Base-by-base conservation (phyloP, 2,113 vertebrate genomes). In the Trichechus manatus region DNA sequence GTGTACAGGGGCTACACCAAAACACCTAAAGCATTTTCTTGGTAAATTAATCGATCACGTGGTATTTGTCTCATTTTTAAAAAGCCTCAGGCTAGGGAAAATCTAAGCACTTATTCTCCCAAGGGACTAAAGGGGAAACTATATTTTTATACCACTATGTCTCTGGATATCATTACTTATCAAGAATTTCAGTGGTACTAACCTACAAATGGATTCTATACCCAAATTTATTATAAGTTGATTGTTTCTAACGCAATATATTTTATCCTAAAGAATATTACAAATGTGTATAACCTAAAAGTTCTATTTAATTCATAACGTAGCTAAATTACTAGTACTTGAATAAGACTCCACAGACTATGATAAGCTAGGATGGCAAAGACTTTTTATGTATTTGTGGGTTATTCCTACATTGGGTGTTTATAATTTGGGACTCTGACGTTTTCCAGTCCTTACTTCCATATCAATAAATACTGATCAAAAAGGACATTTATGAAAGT, bases 191-290 rank as follows among this genome's bases (percentile, higher is more conserved):
- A 94, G 39, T 33, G 87, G 33, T 70, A 82, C 17, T 87, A 87
- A 78, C 44, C 29, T 79, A 79, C 63, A 75, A n/a, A 89, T 23
- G 33, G n/a, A 22, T 75, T 91, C 86, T 92, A 8, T 50, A 91
- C 14, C 77, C 27, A 89, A 77, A 84, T 53, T 74, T 88, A 36
- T 61, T 88, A 33, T 61, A 87, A 93, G 42, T 83, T 96, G 59
- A 84, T 78, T 96, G 29, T 94, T 97, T 96, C 63, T 95, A 89
- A 93, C 20, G 88, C 44, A 87, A 8, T 68, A 79, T 50, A 93
- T 39, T 66, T 83, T 90, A 36, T 82, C 25, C 83, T 39, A 95
- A 64, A 50, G 47, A 70, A 56, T 84, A 89, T 42, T 93, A 94
- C 10, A 89, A 68, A 59, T 91, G 61, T 9, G 14, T 44, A 11